Base-by-base conservation (phyloP, 2,888 invertebrate species). In the Bruchidius siliquastri region DNA sequence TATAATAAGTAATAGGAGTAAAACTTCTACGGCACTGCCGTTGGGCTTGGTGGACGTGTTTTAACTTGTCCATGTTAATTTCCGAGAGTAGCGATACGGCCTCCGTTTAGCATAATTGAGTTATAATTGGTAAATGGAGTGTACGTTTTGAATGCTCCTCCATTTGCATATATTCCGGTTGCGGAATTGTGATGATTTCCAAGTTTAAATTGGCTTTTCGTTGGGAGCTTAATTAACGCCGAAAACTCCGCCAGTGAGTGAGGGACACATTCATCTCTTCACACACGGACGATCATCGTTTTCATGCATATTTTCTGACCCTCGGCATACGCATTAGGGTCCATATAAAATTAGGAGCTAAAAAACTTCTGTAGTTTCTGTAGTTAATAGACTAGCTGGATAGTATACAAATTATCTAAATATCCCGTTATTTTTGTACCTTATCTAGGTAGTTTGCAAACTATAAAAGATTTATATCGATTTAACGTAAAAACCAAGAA, bases 111-210 rank as follows among this genome's bases (percentile, higher is more conserved):
- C 86, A 86, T 86, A 86, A 86, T 86, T 85, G 86, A 85, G 84
- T 86, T 84, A 84, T 86, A 85, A 86, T 86, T 86, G 86, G 84
- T 86, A 84, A 86, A 86, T 86, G 85, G 85, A 83, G 83, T 83
- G 85, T 83, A 80, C 82, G 80, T 84, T 85, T 85, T 84, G 85
- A 84, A 85, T 84, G 84, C 84, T 83, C 81, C 79, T 76, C 80
- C 78, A 85, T 86, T 86, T 86, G 84, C 86, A 85, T 85, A 85
- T 82, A 83, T 83, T 84, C 84, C 83, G 84, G 84, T 81, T 80
- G 77, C 22, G 21, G 26, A 22, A 21, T 22, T 21, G 68, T 68
- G 68, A 22, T 68, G 68, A 68, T 68, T 68, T 68, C 22, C 74
- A 71, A 49, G 76, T 81, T 82, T 81, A 80, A 82, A 82, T 81